Base-by-base conservation (phyloP, 2,797 vertebrate species). In the Echiichthys vipera region DNA sequence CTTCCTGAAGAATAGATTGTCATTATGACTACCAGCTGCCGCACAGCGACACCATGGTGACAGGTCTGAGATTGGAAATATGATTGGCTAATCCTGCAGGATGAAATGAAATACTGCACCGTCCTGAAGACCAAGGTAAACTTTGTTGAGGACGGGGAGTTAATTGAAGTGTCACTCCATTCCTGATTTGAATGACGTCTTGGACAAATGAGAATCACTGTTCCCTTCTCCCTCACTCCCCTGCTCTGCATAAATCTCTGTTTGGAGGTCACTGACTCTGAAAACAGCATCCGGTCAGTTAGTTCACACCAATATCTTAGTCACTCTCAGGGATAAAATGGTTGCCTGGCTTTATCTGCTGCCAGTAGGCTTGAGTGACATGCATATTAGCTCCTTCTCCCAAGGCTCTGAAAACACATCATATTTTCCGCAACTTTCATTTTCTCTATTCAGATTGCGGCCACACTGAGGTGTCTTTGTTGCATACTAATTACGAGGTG, bases 161-260 rank as follows among this genome's bases (percentile, higher is more conserved):
- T 92, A 93, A 94, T 94, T 93, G 87, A 93, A 91, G 90, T 93
- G 92, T 93, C 92, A 92, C 88, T 93, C 91, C 67, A 56, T 58
- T 87, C 77, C 63, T 9, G 57, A 86, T 91, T 86, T 92, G 90
- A 94, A 91, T 91, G 93, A 92, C 91, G 55, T 78, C 77, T 76
- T 17, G 69, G 87, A 92, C 86, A 92, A 91, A 91, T 89, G 86
- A 92, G 84, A 88, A 84, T 81, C 86, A 51, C 77, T 74, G 68
- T 84, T 88, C 51, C 50, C 78, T 57, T 71, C 75, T 69, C 61
- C 71, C 57, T 36, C 77, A 14, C 81, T 77, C 45, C 47, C 65
- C 78, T 87, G 74, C 85, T 91, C 88, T 88, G 85, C 91, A 91
- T 92, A 90, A 91, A 92, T 88, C 85, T 84, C 69, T 55, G 76